Evolutionary conservation across 2,113 vertebrate species (phyloP), one percentile per base, ranked within the genome.

Genomic region (Ophiodon elongatus): DNA sequence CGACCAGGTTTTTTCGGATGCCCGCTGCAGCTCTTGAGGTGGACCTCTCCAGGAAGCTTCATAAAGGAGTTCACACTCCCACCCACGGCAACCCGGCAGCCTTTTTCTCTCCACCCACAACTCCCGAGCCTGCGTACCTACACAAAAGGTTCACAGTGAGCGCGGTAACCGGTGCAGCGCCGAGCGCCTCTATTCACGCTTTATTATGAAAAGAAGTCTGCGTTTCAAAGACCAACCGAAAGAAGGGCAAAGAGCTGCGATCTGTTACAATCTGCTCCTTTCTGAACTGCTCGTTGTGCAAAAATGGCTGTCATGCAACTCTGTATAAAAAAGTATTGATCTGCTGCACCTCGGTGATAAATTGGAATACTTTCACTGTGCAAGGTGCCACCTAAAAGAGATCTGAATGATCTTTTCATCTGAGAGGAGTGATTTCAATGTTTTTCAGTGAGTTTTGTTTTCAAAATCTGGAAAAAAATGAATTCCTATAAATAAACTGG

Each of bases 61-160:
- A 80, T 62, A 59, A 76, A 87, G 86, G 4, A 85, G 85, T 92
- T 90, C 69, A 63, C 62, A 82, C 83, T 80, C 84, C 91, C 60
- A 83, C 86, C 64, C 88, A 75, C 78, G 21, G 74, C 84, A 79
- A 59, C 83, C 27, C 47, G 50, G 70, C 62, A 80, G 88, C 59
- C 52, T 73, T 37, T 86, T 80, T 81, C 79, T 80, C 70, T 62
- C 84, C 84, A 65, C 92, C 83, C 73, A 86, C 89, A 71, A 21
- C 67, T 52, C 68, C 64, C 6, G 43, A 43, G 82, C 37, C 60
- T 43, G 63, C 41, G 80, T 56, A 83, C 60, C 84, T 68, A 80
- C 80, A 85, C 68, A 88, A 82, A 45, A 86, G 86, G 59, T 80
- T 91, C 77, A 63, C 84, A 88, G 77, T 7, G 41, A 85, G 76